Evolutionary conservation across 2,113 vertebrate species (phyloP).

Genomic region (Tinamus guttatus): DNA sequence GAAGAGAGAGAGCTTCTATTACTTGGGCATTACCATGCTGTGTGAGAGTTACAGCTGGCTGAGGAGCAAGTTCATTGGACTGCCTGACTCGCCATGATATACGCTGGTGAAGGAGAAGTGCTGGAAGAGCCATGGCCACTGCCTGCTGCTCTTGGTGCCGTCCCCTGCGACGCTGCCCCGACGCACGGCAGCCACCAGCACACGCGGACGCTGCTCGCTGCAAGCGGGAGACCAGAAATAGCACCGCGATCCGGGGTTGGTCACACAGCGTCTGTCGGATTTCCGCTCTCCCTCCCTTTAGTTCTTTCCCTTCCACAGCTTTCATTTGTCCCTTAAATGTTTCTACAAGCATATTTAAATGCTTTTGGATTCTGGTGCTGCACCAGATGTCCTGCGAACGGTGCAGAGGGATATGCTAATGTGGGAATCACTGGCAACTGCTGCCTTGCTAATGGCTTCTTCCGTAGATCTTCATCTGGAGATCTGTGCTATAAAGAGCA

Average conservation of each 20-base stretch:
- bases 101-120: neutral
- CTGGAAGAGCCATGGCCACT: neutral
- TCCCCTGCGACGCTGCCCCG: neutral
- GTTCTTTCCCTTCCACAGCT: neutral
- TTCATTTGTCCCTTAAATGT: neutral
- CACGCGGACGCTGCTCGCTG: neutral
- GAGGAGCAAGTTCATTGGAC: neutral
- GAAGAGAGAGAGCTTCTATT: neutral
- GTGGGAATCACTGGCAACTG: neutral
- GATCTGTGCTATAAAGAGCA: neutral
- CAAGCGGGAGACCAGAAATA: neutral
- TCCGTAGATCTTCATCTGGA: neutral
- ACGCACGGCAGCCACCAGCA: neutral
- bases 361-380: neutral
- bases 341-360: neutral
- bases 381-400: neutral
- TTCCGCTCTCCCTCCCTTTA: neutral
- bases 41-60: neutral
- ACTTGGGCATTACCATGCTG: neutral
- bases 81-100: neutral
- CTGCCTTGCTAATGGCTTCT: neutral
- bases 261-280: neutral
- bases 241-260: neutral
- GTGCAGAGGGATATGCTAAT: neutral
- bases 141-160: neutral